Evolutionary conservation across 2,797 vertebrate species (phyloP).

Genomic region (Lagorchestes hirsutus): DNA sequence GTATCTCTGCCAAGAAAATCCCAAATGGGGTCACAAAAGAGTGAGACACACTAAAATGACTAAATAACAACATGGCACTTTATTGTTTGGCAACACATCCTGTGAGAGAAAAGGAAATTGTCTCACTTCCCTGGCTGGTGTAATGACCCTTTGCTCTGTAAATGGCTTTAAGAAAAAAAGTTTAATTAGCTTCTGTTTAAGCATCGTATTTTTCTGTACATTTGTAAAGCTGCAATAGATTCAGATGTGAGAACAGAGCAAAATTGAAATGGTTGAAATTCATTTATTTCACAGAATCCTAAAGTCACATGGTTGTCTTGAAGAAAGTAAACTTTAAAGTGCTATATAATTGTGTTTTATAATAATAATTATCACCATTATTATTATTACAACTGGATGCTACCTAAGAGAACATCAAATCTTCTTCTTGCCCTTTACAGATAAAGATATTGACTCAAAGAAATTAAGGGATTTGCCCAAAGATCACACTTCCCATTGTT

Average conservation of each 20-base stretch:
- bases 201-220: neutral
- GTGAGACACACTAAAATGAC: neutral
- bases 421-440: neutral
- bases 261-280: neutral
- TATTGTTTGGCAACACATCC: neutral
- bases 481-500: neutral
- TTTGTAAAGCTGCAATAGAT: neutral
- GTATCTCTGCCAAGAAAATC: neutral
- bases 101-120: neutral
- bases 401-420: neutral
- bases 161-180: neutral
- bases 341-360: neutral
- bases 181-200: neutral
- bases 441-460: neutral
- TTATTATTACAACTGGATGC: neutral
- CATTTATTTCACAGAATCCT: neutral
- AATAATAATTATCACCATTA: neutral
- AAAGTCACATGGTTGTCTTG: neutral
- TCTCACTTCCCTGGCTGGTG: neutral
- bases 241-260: neutral
- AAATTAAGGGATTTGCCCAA: neutral
- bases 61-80: neutral
- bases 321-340: neutral
- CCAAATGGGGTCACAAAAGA: neutral
- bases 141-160: neutral